Percentiles rank a stretch among this genome's conserved stretches.
phyloP scores from a whole-genome alignment of 2,113 vertebrate genomes.

The Hydropotes inermis region DNA sequence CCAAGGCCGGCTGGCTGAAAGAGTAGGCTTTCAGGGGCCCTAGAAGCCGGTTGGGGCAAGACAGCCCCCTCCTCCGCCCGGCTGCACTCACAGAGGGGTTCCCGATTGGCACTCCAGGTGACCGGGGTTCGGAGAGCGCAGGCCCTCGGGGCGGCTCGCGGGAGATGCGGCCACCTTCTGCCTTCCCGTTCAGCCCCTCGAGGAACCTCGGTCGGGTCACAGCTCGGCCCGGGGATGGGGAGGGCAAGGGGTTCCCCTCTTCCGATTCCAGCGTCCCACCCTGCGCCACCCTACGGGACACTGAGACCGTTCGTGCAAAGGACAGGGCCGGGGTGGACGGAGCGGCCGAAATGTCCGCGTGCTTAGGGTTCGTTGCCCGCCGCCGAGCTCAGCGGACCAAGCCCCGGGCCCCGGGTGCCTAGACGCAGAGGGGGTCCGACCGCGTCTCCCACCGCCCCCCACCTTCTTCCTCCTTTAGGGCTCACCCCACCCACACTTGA shows the following conservation, averaged over 20 bases:
- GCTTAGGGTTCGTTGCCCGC: background rate
- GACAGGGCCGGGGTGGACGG: background rate
- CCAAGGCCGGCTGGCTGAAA: background rate
- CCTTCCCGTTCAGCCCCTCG: background rate
- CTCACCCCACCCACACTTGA: background rate
- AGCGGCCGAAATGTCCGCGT: background rate
- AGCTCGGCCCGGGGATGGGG: background rate
- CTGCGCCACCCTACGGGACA: background rate
- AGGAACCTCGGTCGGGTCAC: background rate
- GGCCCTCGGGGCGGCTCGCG: background rate
- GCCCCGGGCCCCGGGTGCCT: no score
- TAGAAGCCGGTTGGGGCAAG: background rate
- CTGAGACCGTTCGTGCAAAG: background rate
- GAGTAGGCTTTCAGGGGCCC: background rate
- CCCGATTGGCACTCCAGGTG: background rate
- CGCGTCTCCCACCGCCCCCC: rapidly evolving
- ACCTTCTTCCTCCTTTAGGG: background rate
- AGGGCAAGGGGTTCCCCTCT: background rate
- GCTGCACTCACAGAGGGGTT: background rate
- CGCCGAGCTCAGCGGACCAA: background rate
- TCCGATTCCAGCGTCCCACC: background rate
- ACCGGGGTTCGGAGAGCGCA: background rate
- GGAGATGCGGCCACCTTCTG: background rate
- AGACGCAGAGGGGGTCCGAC: background rate
- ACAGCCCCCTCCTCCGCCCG: background rate